These are phyloP conservation scores for Amphiprion clarkii DNA, from an alignment of 2,797 vertebrate species.

Conservation along the genomic window DNA sequence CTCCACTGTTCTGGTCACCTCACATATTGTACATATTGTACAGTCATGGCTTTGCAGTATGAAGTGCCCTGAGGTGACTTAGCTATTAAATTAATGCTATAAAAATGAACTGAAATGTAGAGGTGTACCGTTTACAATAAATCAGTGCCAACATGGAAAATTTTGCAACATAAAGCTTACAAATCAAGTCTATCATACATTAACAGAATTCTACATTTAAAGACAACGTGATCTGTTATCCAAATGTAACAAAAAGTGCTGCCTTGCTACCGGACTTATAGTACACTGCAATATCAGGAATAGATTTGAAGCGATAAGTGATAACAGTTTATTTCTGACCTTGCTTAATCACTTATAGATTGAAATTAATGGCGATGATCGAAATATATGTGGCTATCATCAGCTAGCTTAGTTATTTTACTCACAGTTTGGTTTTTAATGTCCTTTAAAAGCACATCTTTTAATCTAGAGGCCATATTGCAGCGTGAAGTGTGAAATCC, in stretches of 20 bases:
- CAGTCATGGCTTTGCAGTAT: no score
- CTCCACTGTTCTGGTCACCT: constrained; percentile 16
- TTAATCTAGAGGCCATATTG: not conserved
- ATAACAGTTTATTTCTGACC: not conserved
- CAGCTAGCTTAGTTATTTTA: not conserved
- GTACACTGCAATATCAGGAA: not conserved
- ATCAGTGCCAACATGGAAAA: not conserved
- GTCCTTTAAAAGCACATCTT: not conserved
- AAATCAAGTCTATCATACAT: not conserved
- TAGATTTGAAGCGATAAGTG: not conserved
- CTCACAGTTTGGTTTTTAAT: not conserved
- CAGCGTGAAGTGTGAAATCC: not conserved
- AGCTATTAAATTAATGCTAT: no score
- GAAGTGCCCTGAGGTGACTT: no score
- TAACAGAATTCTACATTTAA: not conserved
- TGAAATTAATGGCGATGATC: no score
- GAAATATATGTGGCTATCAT: no score
- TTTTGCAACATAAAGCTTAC: not conserved
- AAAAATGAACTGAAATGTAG: not conserved
- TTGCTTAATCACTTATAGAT: not conserved
- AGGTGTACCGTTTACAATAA: not conserved
- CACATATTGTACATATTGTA: no score
- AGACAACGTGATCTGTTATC: not conserved
- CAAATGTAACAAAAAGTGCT: not conserved
- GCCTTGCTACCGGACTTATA: not conserved